These are phyloP conservation scores for Acronicta aceris DNA, from an alignment of 2,888 invertebrate species.

Conservation along the genomic window DNA sequence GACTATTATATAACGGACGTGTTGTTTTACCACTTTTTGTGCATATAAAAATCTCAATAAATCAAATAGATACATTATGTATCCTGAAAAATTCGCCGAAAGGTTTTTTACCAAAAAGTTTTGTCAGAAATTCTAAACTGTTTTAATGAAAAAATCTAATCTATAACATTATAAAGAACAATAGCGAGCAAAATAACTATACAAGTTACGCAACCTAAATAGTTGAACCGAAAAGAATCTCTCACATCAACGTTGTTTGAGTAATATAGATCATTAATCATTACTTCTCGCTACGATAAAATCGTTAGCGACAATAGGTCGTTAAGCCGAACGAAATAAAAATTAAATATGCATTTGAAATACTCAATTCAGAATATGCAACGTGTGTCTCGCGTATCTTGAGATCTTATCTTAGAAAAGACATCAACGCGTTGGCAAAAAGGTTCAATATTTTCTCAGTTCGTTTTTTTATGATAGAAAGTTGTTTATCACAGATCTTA, in stretches of 20 bases:
- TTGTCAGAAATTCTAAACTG: no score
- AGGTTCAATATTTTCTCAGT: conserved; percentile 14
- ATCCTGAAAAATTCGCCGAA: no score
- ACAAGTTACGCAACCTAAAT: conserved; percentile 24
- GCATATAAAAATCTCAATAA: no score
- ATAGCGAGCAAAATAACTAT: conserved; percentile 2
- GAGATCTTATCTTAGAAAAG: conserved; percentile 54
- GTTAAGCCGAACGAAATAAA: conserved; percentile 43
- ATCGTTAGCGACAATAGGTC: conserved; percentile 58
- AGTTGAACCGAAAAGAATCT: conserved; percentile 33
- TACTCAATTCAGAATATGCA: conserved; percentile 22
- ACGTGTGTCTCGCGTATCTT: conserved; percentile 14
- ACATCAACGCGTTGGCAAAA: conserved; percentile 54
- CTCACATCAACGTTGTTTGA: conserved; percentile 40
- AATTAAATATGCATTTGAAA: conserved; percentile 35
- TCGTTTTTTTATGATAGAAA: conserved; percentile 4
- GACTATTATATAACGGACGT: no score
- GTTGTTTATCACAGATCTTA: conserved; percentile 2
- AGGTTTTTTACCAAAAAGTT: no score
- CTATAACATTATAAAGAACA: neutral
- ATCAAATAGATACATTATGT: no score
- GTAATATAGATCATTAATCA: conserved; percentile 55
- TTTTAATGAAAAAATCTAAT: no score
- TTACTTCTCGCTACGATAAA: conserved; percentile 36
- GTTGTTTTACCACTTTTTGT: no score